Evolutionary conservation across 2,797 vertebrate species (phyloP).

Genomic region (Picus viridis): DNA sequence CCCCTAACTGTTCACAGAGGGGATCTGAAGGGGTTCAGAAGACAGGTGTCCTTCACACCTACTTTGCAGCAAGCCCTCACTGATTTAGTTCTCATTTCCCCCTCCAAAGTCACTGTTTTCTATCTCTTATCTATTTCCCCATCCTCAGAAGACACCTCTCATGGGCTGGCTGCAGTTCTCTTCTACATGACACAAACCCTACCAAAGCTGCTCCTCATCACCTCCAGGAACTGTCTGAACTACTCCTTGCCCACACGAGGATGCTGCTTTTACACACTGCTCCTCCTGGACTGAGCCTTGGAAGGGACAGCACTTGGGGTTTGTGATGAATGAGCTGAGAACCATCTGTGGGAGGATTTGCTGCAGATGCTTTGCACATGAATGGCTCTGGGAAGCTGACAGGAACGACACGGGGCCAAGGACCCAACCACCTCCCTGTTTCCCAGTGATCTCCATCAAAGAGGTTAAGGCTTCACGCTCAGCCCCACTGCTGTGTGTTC

Average conservation of each 20-base stretch:
- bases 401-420: not conserved
- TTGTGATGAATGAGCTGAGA: not conserved
- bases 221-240: not conserved
- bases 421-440: not conserved
- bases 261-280: not conserved
- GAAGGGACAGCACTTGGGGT: not conserved
- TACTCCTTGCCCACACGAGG: not conserved
- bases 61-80: no score
- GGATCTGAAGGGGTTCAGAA: no score
- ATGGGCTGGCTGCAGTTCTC: not conserved
- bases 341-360: not conserved
- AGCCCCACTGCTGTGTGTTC: not conserved
- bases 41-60: no score
- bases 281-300: not conserved
- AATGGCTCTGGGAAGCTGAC: not conserved
- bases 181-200: not conserved
- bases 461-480: not conserved
- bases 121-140: no score
- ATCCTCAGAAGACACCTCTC: no score
- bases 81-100: no score
- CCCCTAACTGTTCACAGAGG: no score
- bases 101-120: no score
- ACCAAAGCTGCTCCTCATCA: not conserved
- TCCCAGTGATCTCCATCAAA: not conserved
- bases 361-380: not conserved